Percentiles rank a stretch among this genome's conserved stretches.
Conservation (phyloP, 1,140 invertebrate genomes). For the Drosophila nasuta region DNA sequence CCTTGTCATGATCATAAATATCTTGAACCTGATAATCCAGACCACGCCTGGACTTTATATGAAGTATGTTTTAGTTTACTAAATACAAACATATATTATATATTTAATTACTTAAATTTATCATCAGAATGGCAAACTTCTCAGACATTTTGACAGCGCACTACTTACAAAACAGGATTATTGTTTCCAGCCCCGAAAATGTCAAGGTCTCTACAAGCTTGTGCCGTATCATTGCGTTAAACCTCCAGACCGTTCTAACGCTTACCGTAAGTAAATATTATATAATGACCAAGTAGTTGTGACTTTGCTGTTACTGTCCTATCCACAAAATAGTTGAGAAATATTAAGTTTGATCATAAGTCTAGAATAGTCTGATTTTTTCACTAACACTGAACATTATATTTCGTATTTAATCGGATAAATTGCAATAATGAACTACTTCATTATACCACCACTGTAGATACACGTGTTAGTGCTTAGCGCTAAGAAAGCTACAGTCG, state of each 20-base stretch:
- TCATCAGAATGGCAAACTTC: slow-evolving; percentile 53
- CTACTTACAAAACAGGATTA: not conserved
- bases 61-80: slow-evolving; percentile 41
- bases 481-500: no score
- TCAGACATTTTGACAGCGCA: slow-evolving; percentile 2
- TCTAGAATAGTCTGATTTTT: no score
- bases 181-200: not conserved
- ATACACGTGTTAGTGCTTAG: no score
- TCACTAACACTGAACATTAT: no score
- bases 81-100: not conserved
- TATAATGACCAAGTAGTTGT: no score
- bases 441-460: no score
- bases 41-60: slow-evolving; percentile 46
- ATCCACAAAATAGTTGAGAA: no score
- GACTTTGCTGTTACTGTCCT: no score
- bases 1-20: slow-evolving; percentile 34
- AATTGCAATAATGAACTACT: no score
- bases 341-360: no score
- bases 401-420: no score
- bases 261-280: slow-evolving; percentile 23
- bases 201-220: not conserved
- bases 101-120: not conserved
- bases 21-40: not conserved
- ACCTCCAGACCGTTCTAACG: not conserved
- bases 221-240: slow-evolving; percentile 1